Evolutionary conservation across 2,797 vertebrate species (phyloP), one percentile per base, ranked within the genome.

Genomic region (Epinephelus malabaricus): DNA sequence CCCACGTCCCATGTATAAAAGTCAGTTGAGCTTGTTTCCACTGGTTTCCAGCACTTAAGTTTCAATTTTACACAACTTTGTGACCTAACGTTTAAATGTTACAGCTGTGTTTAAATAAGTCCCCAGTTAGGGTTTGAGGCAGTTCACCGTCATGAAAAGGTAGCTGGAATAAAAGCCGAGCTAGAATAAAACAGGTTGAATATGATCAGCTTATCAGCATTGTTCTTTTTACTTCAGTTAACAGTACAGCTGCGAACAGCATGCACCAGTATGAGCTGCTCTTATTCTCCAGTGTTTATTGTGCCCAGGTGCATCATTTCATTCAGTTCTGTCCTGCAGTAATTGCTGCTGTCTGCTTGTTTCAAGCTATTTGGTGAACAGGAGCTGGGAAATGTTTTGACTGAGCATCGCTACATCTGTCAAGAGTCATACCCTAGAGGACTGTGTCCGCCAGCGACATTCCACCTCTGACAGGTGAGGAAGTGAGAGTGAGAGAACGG

Each of bases 391-490:
- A 92, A 90, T 58, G 56, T 78, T 86, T 91, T 81, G 87, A 86
- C 88, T 72, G 89, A 94, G 90, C 84, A 83, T 78, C 81, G 68
- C 86, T 88, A 88, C 94, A 92, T 94, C 91, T 94, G 93, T 93
- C 82, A 59, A 27, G 83, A 86, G 77, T 34, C 65, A 19, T 82
- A 88, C 92, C 87, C 92, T 76, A 83, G 92, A 92, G 93, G 79
- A 78, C 61, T 40, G 76, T 6, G 53, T 69, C 79, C 66, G 94
- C 95, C 95, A 95, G 90, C 85, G 78, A 94, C 95, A 95, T 95
- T 96, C 95, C 94, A 85, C 91, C 87, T 89, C 90, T 95, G 94
- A 94, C 95, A 95, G 95, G 94, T 94, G 93, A 95, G 95, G 95
- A 95, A 95, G 94, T 92, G 88, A 92, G 89, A 94, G 93, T 90